Evolutionary conservation across 2,113 vertebrate genomes (phyloP).

Genomic region (Acrocephalus kingi): DNA sequence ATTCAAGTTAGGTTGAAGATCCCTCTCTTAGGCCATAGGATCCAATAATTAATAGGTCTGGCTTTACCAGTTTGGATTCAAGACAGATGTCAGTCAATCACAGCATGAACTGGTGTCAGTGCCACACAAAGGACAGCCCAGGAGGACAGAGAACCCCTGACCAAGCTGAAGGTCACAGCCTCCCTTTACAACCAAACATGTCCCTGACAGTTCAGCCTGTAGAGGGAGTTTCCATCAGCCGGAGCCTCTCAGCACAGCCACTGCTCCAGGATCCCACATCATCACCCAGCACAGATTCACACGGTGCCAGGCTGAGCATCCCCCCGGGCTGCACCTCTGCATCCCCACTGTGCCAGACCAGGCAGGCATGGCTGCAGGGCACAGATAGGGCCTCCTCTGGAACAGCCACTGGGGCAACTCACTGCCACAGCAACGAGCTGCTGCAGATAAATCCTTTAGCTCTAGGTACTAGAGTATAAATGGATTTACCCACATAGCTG

Average conservation of each 20-base stretch:
- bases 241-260: not conserved
- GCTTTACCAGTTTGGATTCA: not conserved
- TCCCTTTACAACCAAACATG: not conserved
- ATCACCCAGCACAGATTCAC: not conserved
- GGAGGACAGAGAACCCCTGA: not conserved
- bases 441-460: not conserved
- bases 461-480: not conserved
- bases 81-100: not conserved
- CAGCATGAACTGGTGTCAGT: not conserved
- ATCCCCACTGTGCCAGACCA: fast-evolving
- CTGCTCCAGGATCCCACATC: not conserved
- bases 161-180: not conserved
- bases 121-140: not conserved
- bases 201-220: not conserved
- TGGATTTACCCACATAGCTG: not conserved
- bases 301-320: fast-evolving
- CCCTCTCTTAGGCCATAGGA: not conserved
- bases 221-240: not conserved
- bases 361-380: fast-evolving
- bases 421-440: not conserved
- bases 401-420: not conserved
- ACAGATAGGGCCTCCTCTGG: not conserved
- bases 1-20: not conserved
- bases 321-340: not conserved
- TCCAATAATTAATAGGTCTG: not conserved